Percentiles rank a stretch among this genome's conserved stretches.
phyloP scores from a whole-genome alignment of 2,113 vertebrate genomes.

The Hiodon alosoides region DNA sequence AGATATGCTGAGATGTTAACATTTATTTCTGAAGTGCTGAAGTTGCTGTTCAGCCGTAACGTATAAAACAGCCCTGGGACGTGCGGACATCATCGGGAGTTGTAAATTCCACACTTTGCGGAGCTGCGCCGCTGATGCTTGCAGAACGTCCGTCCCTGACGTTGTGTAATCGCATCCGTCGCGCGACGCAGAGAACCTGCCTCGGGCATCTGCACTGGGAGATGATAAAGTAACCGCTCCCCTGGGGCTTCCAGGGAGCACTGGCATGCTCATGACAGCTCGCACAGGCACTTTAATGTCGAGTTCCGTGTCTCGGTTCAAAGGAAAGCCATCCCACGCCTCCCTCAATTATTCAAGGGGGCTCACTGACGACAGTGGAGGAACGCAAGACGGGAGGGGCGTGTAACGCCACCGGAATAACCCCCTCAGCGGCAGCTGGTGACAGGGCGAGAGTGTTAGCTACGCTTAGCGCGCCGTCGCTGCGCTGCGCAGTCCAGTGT shows the following conservation, averaged over 20 bases:
- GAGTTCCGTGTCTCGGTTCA: constrained; percentile 30
- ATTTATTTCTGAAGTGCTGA: constrained; percentile 44
- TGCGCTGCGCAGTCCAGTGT: too few relatives aligned
- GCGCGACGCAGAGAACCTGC: constrained; percentile 2
- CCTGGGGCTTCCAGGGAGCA: constrained; percentile 30
- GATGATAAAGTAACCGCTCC: constrained; percentile 30
- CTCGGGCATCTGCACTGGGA: background rate
- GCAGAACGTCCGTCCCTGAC: background rate
- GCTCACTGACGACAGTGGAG: constrained; percentile 26
- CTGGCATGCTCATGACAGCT: constrained; percentile 44
- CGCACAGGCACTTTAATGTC: constrained; percentile 18
- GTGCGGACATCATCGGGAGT: constrained; percentile 25
- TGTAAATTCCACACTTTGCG: constrained; percentile 40
- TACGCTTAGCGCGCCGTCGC: too few relatives aligned
- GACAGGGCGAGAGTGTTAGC: background rate
- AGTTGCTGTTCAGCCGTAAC: constrained; percentile 35
- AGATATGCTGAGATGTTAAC: constrained; percentile 52
- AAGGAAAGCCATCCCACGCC: constrained; percentile 17
- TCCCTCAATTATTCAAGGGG: constrained; percentile 35
- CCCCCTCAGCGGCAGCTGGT: background rate
- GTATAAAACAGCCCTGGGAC: constrained; percentile 44
- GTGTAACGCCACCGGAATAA: constrained; percentile 8
- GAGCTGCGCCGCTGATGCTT: constrained; percentile 36
- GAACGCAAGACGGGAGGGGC: constrained; percentile 17
- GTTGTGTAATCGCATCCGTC: background rate